Conservation (phyloP, 1,140 invertebrate species). For the Reticulitermes speratus region DNA sequence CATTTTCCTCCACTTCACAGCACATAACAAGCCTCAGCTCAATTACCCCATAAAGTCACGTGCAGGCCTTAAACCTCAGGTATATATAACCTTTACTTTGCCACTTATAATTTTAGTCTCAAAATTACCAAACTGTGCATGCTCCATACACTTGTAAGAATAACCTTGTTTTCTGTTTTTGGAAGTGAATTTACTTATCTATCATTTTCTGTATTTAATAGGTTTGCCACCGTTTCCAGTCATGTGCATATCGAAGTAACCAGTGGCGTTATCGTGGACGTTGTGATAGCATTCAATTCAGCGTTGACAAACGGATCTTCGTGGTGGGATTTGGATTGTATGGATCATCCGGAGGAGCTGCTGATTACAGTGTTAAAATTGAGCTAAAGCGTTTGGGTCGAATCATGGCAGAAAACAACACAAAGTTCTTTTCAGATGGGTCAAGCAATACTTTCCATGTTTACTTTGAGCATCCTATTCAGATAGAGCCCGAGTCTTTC, state of each 20-base stretch:
- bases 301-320: slow-evolving; percentile 88
- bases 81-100: slow-evolving; percentile 47
- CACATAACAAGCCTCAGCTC: slow-evolving; percentile 76
- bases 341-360: slow-evolving; percentile 87
- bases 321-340: slow-evolving; percentile 90
- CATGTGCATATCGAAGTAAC: slow-evolving; percentile 92
- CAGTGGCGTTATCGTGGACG: slow-evolving; percentile 91
- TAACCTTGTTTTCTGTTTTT: no score
- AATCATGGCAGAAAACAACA: slow-evolving; percentile 83
- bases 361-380: slow-evolving; percentile 88
- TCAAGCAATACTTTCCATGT: slow-evolving; percentile 92
- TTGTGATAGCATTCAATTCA: slow-evolving; percentile 91
- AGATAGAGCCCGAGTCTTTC: slow-evolving; percentile 81
- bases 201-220: slow-evolving; percentile 44
- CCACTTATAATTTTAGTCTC: background rate
- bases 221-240: slow-evolving; percentile 93
- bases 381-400: slow-evolving; percentile 83
- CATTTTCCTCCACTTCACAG: slow-evolving; percentile 87
- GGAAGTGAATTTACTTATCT: no score
- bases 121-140: background rate
- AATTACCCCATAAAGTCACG: slow-evolving; percentile 78
- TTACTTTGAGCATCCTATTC: slow-evolving; percentile 89
- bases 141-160: no score
- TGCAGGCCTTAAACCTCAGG: slow-evolving; percentile 84
- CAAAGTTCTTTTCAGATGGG: slow-evolving; percentile 90